Conservation (phyloP, 2,113 vertebrate genomes). For the Zingel zingel region DNA sequence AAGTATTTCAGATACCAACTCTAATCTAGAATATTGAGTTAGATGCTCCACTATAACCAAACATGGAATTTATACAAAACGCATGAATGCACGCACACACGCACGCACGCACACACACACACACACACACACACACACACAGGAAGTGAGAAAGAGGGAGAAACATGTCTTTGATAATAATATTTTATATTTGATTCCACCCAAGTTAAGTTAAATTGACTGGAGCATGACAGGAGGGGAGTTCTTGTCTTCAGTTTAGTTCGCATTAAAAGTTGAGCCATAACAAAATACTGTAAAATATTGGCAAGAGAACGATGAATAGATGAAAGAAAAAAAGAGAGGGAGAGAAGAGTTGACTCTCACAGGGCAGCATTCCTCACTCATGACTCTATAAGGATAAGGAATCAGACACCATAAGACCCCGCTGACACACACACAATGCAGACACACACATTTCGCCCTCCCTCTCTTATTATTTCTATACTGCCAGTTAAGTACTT, state of each 20-base stretch:
- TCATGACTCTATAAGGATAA: slow-evolving; percentile 81
- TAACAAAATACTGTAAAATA: slow-evolving; percentile 22
- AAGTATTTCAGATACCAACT: slow-evolving; percentile 27
- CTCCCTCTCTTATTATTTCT: slow-evolving; percentile 38
- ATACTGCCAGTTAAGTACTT: slow-evolving; percentile 33
- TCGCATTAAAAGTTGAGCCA: not conserved
- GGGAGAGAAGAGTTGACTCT: slow-evolving; percentile 54
- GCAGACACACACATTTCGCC: slow-evolving; percentile 29
- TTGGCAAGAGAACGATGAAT: slow-evolving; percentile 32
- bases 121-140: slow-evolving; percentile 4
- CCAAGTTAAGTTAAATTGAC: not conserved
- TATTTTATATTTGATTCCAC: slow-evolving; percentile 11
- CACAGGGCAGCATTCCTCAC: slow-evolving; percentile 70
- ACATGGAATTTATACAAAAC: slow-evolving; percentile 58
- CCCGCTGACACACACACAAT: slow-evolving; percentile 44
- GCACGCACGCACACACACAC: slow-evolving; percentile 12
- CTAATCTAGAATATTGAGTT: slow-evolving; percentile 62
- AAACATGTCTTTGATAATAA: not conserved
- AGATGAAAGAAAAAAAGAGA: slow-evolving; percentile 59
- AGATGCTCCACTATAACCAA: slow-evolving; percentile 66
- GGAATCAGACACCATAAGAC: slow-evolving; percentile 62
- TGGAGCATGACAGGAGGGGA: not conserved
- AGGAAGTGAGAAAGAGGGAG: not conserved
- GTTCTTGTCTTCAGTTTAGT: not conserved
- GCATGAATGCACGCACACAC: not conserved